Evolutionary conservation across 2,113 vertebrate species (phyloP), one percentile per base, ranked within the genome.

Genomic region (Numida meleagris): DNA sequence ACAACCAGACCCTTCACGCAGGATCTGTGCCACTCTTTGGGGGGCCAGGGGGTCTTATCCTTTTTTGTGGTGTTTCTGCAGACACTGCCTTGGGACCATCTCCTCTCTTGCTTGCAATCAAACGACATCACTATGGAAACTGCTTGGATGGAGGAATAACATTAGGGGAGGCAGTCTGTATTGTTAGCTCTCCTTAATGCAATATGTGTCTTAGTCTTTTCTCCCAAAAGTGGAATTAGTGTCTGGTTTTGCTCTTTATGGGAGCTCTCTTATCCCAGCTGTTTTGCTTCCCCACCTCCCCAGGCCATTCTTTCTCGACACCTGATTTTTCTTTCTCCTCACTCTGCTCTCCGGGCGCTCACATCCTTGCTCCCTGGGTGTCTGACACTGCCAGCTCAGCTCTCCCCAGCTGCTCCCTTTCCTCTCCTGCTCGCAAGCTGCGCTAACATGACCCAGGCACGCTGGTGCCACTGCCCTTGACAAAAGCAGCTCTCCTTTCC

Each of bases 51-150:
- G 12, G 48, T 72, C 50, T 83, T 2, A 0, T 77, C 76, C 9
- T 65, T 84, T 90, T 81, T 61, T 53, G 29, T 42, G 62, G 80
- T 82, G 76, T 85, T 78, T 45, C 82, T 70, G 75, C 66, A 92
- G 91, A 89, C 78, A 94, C 61, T 94, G 93, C 86, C 94, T 96
- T 82, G 73, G 95, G 94, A 90, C 80, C 82, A 72, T 84, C 94
- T 93, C 75, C 82, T 87, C 70, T 95, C 93, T 90, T 6, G 2
- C 73, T 94, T 90, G 88, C 93, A 90, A 82, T 97, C 88, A 83
- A 78, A 70, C 29, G 2, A 94, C 82, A 91, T 97, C 93, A 86
- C 95, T 95, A 97, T 97, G 94, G 95, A 95, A 96, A 97, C 94
- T 12, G 19, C 73, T 93, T 86, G 83, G 85, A 93, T 83, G 88